Percentiles rank a stretch among this genome's conserved stretches.
These are phyloP conservation scores for Athalia rosae DNA, from an alignment of 2,888 invertebrate species.

Conservation along the genomic window DNA sequence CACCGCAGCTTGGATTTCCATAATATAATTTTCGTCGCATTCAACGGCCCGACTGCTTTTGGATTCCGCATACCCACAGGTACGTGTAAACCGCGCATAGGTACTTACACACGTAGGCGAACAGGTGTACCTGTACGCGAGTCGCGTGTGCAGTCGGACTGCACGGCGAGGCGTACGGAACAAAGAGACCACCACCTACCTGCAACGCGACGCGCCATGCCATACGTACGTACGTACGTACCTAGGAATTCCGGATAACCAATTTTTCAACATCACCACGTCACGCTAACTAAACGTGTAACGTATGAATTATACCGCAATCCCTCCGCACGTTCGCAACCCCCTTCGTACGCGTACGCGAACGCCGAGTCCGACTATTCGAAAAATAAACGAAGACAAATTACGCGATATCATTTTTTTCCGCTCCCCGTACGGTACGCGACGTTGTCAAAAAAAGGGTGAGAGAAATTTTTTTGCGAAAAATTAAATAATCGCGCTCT, in stretches of 20 bases:
- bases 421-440: not conserved
- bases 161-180: slow-evolving; percentile 4
- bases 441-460: too few species aligned
- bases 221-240: too few species aligned
- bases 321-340: too few species aligned
- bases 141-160: not conserved
- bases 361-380: slow-evolving; percentile 3
- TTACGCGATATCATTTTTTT: not conserved
- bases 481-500: too few species aligned
- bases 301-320: slow-evolving; percentile 26
- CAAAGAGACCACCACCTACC: slow-evolving; percentile 34
- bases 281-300: not conserved
- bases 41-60: not conserved
- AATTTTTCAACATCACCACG: slow-evolving; percentile 41
- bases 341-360: too few species aligned
- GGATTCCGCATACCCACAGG: too few species aligned
- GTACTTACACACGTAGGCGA: too few species aligned
- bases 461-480: too few species aligned
- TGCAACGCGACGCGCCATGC: not conserved
- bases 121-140: slow-evolving; percentile 1
- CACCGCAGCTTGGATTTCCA: slow-evolving; percentile 6
- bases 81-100: too few species aligned
- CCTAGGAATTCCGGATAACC: slow-evolving; percentile 11
- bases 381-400: slow-evolving; percentile 36
- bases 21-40: slow-evolving; percentile 12